Percentiles rank a stretch among this genome's conserved stretches.
These are phyloP conservation scores for Drosophila cardini DNA, from an alignment of 1,140 invertebrate genomes.

Conservation along the genomic window DNA sequence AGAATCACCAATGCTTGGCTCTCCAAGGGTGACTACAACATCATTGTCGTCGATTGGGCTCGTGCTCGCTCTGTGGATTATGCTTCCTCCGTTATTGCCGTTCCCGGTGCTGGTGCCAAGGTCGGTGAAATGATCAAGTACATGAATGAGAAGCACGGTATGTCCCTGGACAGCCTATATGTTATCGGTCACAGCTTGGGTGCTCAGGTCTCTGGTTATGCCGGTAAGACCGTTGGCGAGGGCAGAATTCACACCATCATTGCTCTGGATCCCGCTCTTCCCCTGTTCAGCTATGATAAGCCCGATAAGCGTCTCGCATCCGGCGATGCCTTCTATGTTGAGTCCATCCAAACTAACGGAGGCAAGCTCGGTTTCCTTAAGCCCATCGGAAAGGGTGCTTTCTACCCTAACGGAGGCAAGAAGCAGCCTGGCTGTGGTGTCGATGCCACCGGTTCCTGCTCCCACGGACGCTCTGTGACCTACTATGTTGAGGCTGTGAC, in stretches of 20 bases:
- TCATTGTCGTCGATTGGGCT: constrained; percentile 87
- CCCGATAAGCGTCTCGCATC: constrained; percentile 80
- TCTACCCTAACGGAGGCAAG: constrained; percentile 85
- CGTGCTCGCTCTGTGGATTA: constrained; percentile 84
- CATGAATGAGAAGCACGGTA: constrained; percentile 62
- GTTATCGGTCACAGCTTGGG: constrained; percentile 84
- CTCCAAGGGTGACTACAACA: constrained; percentile 85
- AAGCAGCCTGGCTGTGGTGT: constrained; percentile 86
- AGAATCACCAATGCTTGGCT: constrained; percentile 84
- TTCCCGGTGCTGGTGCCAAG: constrained; percentile 85
- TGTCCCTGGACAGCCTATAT: constrained; percentile 53
- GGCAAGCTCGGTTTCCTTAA: constrained; percentile 85
- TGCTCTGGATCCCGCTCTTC: constrained; percentile 85
- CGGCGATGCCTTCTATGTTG: constrained; percentile 76
- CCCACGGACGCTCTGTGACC: constrained; percentile 85
- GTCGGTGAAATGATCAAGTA: constrained; percentile 74
- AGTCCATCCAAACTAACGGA: constrained; percentile 87
- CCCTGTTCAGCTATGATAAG: constrained; percentile 71
- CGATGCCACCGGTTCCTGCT: constrained; percentile 78
- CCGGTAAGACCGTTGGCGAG: constrained; percentile 83
- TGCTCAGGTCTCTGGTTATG: constrained; percentile 85
- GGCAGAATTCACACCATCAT: constrained; percentile 68
- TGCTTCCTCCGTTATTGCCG: constrained; percentile 83
- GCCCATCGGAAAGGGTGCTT: constrained; percentile 85
- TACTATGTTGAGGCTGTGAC: constrained; percentile 86